These are phyloP conservation scores for Zalophus californianus DNA, from an alignment of 2,797 vertebrate genomes.

Conservation along the genomic window DNA sequence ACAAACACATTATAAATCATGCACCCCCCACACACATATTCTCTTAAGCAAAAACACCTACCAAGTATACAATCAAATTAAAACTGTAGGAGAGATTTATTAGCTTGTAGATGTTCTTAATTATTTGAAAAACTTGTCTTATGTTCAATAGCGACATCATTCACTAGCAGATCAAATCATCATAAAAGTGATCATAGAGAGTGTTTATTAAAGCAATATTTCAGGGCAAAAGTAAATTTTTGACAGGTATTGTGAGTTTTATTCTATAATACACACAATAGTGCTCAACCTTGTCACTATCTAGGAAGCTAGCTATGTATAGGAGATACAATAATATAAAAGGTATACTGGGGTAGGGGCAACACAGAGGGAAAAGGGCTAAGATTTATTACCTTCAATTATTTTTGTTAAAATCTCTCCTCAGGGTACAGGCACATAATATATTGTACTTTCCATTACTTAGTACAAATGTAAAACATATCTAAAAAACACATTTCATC, in stretches of 20 bases:
- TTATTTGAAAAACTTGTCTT: conserved; percentile 84
- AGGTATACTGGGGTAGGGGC: conserved; percentile 75
- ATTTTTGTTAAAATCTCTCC: conserved; percentile 89
- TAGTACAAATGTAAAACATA: conserved; percentile 90
- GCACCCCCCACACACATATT: neutral
- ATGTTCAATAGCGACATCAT: conserved; percentile 77
- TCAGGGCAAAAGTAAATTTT: conserved; percentile 58
- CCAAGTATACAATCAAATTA: conserved; percentile 83
- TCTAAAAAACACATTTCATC: conserved; percentile 89
- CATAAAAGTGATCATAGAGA: neutral
- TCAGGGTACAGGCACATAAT: conserved; percentile 88
- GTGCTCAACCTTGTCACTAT: conserved; percentile 65
- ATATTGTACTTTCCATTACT: conserved; percentile 90
- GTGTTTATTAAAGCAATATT: conserved; percentile 68
- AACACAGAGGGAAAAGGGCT: conserved; percentile 51
- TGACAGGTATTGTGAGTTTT: conserved; percentile 54
- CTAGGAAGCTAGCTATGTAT: conserved; percentile 64
- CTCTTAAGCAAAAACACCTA: conserved; percentile 81
- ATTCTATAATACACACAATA: conserved; percentile 43
- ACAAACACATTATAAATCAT: conserved; percentile 86
- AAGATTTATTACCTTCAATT: conserved; percentile 91
- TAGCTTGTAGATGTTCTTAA: conserved; percentile 86
- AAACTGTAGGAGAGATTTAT: conserved; percentile 87
- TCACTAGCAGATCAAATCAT: conserved; percentile 44
- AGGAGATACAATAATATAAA: conserved; percentile 83